Base-by-base conservation (phyloP, 2,888 invertebrate genomes). In the Crioceris asparagi region DNA sequence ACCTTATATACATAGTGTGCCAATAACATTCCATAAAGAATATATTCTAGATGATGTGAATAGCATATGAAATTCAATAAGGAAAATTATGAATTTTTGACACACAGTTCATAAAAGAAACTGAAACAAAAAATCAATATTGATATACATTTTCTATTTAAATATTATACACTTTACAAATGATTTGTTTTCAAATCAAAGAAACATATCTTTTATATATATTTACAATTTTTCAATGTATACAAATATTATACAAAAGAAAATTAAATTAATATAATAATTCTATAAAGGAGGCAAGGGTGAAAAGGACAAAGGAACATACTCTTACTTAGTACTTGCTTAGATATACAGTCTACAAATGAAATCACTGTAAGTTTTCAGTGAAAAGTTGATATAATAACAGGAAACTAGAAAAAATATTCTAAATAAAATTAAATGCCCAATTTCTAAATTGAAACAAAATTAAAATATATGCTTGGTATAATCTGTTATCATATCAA, bases 111-210 rank as follows among this genome's bases (percentile, higher is more conserved):
- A n/a, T n/a, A n/a, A n/a, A n/a, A n/a, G n/a, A n/a, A n/a, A n/a
- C n/a, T n/a, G n/a, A n/a, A n/a, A n/a, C n/a, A n/a, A 29, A 29
- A 29, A 14, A 12, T 29, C 29, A 3, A 16, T 12, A 25, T 25
- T 25, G 12, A 29, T 29, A 29, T 29, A 29, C 29, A 29, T 10
- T 29, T 29, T 29, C n/a, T n/a, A n/a, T 29, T 12, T 23, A 38
- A 38, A 19, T 38, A 43, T 44, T 49, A 46, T 49, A 47, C 48
- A 50, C 47, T 49, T 46, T 51, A 51, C 51, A 50, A 21, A 7
- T 30, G 29, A 36, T 40, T 41, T 38, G 8, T 31, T 34, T 36
- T 43, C 39, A 35, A 15, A 40, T 41, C 39, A 44, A 38, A 43
- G 41, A 47, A n/a, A 47, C 39, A n/a, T n/a, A n/a, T n/a, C n/a